These are phyloP conservation scores for Meloidogyne floridensis DNA, from an alignment of 1,140 invertebrate species.

Conservation along the genomic window DNA sequence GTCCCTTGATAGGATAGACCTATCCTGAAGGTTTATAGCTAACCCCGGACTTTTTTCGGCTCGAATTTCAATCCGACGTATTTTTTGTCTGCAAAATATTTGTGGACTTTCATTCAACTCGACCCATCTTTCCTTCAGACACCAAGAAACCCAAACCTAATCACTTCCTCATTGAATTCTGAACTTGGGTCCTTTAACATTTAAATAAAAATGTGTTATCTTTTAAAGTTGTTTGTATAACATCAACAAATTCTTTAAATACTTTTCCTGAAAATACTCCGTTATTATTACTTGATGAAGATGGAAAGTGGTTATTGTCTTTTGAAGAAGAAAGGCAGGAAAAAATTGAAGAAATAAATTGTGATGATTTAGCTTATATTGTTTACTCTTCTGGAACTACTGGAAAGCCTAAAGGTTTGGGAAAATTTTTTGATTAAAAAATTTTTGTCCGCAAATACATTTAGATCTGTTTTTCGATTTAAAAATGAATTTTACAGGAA, in stretches of 20 bases:
- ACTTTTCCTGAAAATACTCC: background rate
- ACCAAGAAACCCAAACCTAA: too few species aligned
- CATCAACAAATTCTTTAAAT: background rate
- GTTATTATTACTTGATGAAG: slow-evolving; percentile 28
- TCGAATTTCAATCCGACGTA: too few species aligned
- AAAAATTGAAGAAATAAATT: slow-evolving; percentile 21
- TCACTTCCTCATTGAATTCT: too few species aligned
- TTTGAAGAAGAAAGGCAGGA: background rate
- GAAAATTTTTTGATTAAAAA: background rate
- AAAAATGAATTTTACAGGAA: slow-evolving; percentile 48
- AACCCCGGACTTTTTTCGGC: too few species aligned
- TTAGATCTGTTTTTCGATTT: background rate
- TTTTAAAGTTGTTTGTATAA: background rate
- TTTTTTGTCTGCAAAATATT: too few species aligned
- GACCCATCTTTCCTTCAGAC: too few species aligned
- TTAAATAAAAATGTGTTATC: background rate
- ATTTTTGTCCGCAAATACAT: background rate
- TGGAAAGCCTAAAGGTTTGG: slow-evolving; percentile 70
- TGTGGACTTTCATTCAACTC: too few species aligned
- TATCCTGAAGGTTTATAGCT: too few species aligned
- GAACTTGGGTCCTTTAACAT: background rate
- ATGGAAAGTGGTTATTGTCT: slow-evolving; percentile 29
- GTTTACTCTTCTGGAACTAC: slow-evolving; percentile 69
- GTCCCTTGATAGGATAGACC: slow-evolving; percentile 29
- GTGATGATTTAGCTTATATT: slow-evolving; percentile 69